Evolutionary conservation across 2,113 vertebrate species (phyloP), one percentile per base, ranked within the genome.

Genomic region (Mormyrus iriodes): DNA sequence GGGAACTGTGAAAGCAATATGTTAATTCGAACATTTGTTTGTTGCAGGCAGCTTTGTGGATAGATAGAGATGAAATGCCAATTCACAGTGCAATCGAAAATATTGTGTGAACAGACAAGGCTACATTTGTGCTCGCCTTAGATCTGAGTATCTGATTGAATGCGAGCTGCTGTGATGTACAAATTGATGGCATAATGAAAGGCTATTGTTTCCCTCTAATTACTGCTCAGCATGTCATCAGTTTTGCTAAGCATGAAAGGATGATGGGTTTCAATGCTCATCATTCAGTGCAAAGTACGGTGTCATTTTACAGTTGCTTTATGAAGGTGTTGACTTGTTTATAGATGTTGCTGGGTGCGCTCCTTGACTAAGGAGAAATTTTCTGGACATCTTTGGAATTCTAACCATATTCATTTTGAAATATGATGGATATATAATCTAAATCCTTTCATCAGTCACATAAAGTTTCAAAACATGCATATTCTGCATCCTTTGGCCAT

Each of bases 301-400:
- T 83, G 12, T 55, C n/a, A 31, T 88, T 52, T 83, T n/a, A 83
- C 51, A 83, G 52, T 53, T 89, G 76, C 21, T 52, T 88, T 79
- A 27, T 51, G 51, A 49, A 39, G 17, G 31, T 82, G 53, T 53
- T 52, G 42, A 35, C 83, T 82, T 88, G 31, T 82, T 82, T 82
- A 21, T 42, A 31, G 21, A 52, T n/a, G 49, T 51, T 51, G 2
- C 49, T 83, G 10, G 35, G 51, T 65, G 13, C 9, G 46, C 31
- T 73, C 49, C 21, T 85, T 31, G 27, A 35, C 5, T 35, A 65
- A 46, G 42, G 55, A 44, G 55, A 69, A 31, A 19, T 17, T 7
- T 46, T 46, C 24, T 3, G 4, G 48, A 31, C 69, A 19, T 27
- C 87, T 88, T 79, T 35, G 73, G 15, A 79, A 69, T 69, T 31